A percentile compares a stretch with the other conserved stretches of the same genome.
These are phyloP conservation scores for Macaria notata DNA, from an alignment of 2,888 invertebrate species.

Conservation along the genomic window DNA sequence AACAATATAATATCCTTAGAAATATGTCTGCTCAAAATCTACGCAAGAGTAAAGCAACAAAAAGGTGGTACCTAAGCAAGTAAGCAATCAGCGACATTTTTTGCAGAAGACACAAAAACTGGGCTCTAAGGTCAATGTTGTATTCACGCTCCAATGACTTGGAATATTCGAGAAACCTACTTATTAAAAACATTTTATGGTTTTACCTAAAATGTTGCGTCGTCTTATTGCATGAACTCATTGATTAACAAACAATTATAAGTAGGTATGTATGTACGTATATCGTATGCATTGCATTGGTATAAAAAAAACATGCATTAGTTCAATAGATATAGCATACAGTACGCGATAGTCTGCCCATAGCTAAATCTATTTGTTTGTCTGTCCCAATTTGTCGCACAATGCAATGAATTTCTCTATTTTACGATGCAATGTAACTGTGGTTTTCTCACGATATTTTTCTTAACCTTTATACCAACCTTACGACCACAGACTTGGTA, in stretches of 20 bases:
- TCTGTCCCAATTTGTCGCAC: constrained; percentile 15
- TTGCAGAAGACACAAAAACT: constrained; percentile 1
- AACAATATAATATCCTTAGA: no score
- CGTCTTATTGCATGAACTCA: no score
- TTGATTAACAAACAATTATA: no score
- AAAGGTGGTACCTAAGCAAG: no score
- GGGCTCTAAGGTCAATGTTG: constrained; percentile 2
- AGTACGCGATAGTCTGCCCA: no score
- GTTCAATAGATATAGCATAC: no score
- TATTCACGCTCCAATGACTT: constrained; percentile 4
- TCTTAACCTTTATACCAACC: constrained; percentile 1
- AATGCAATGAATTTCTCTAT: constrained; percentile 31
- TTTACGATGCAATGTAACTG: neutral
- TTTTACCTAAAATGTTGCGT: neutral
- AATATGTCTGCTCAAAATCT: no score
- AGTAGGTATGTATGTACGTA: no score
- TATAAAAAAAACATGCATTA: no score
- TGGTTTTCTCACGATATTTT: constrained; percentile 13
- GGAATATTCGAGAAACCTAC: constrained; percentile 9
- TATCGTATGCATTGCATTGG: no score
- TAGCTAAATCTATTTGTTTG: no score
- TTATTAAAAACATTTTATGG: neutral
- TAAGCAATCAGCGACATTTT: neutral
- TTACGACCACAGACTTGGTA: neutral
- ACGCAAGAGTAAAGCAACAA: no score